Evolutionary conservation across 2,113 vertebrate species (phyloP).

Genomic region (Mionectes macconnelli): DNA sequence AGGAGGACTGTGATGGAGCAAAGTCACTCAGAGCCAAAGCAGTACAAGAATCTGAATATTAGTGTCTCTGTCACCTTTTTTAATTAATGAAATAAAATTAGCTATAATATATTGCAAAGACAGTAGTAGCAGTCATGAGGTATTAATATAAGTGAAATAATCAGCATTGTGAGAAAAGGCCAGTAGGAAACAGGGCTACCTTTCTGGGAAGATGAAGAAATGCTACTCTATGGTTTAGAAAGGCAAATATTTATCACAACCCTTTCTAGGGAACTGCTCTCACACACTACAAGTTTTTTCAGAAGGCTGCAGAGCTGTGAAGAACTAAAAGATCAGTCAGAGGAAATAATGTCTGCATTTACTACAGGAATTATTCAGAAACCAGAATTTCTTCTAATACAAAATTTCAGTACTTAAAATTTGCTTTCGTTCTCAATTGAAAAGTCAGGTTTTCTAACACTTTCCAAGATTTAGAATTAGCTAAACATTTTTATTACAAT

Average conservation of each 20-base stretch:
- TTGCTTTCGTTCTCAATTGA: not conserved
- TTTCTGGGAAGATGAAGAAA: not conserved
- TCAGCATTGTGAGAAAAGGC: not conserved
- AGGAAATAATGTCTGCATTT: not conserved
- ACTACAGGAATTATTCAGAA: not conserved
- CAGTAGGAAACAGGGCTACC: not conserved
- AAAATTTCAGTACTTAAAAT: not conserved
- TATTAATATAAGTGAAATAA: not conserved
- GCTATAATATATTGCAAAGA: not conserved
- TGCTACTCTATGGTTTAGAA: not conserved
- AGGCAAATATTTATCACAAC: not conserved
- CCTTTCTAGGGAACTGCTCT: not conserved
- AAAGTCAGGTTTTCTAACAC: not conserved
- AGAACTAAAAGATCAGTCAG: not conserved
- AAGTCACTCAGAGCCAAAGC: not conserved
- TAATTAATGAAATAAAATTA: not conserved
- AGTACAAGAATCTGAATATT: not conserved
- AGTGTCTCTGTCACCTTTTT: not conserved
- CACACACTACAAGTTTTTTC: not conserved
- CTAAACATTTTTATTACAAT: not conserved
- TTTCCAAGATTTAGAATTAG: not conserved
- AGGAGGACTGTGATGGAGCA: not conserved
- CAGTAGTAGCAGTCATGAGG: not conserved
- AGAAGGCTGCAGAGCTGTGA: not conserved
- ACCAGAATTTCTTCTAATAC: not conserved